Conservation (phyloP, 2,797 vertebrate species). For the Pseudochaenichthys georgianus region DNA sequence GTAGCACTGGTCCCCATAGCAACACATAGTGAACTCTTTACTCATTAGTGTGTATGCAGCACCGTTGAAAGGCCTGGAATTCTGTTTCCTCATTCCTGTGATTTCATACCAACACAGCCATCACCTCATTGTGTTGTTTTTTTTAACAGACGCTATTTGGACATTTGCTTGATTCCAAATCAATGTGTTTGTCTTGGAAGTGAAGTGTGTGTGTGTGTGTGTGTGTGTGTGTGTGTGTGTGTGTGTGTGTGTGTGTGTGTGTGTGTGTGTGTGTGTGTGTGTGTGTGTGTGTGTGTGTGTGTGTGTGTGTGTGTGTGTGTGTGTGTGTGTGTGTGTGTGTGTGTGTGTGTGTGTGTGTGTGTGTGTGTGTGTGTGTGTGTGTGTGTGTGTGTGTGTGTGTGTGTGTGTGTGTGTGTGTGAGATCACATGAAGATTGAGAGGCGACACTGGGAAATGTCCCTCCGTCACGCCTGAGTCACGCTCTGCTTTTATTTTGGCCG, state of each 20-base stretch:
- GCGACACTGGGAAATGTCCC: slow-evolving; percentile 67
- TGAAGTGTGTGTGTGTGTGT: too few relatives aligned
- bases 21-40: slow-evolving; percentile 78
- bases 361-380: too few relatives aligned
- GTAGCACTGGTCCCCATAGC: slow-evolving; percentile 81
- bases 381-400: too few relatives aligned
- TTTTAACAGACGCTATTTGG: slow-evolving; percentile 28
- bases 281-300: too few relatives aligned
- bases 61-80: slow-evolving; percentile 57
- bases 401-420: slow-evolving; percentile 21
- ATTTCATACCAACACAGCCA: slow-evolving; percentile 52
- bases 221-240: too few relatives aligned
- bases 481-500: slow-evolving; percentile 46
- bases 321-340: too few relatives aligned
- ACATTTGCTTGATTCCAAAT: slow-evolving; percentile 39
- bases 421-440: slow-evolving; percentile 59
- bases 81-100: slow-evolving; percentile 60
- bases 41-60: slow-evolving; percentile 73
- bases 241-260: too few relatives aligned
- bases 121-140: slow-evolving; percentile 10
- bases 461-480: slow-evolving; percentile 65
- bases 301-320: too few relatives aligned
- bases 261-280: too few relatives aligned
- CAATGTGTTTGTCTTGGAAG: slow-evolving; percentile 26
- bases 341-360: slow-evolving; percentile 9